Evolutionary conservation across 2,113 vertebrate genomes (phyloP).

Genomic region (Gopherus flavomarginatus): DNA sequence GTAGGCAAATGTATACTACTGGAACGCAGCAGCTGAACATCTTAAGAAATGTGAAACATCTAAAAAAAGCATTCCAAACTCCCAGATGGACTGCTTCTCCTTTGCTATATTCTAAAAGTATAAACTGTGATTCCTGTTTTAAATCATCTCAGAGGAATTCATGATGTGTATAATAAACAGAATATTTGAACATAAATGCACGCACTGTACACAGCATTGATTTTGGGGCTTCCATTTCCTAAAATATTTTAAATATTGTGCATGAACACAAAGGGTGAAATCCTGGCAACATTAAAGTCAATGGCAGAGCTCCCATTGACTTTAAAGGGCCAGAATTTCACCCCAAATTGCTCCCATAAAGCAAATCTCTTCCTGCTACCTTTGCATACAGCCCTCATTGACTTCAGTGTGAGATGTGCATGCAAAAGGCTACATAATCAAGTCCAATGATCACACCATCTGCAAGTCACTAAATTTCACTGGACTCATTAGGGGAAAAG

Average conservation of each 20-base stretch:
- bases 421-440: constrained; percentile 15
- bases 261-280: neutral
- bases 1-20: constrained; percentile 40
- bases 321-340: neutral
- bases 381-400: neutral
- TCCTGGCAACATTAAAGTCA: neutral
- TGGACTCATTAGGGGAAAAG: constrained; percentile 10
- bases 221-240: neutral
- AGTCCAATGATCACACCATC: constrained; percentile 20
- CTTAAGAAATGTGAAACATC: constrained; percentile 42
- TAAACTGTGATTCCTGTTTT: neutral
- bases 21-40: constrained; percentile 29
- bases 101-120: neutral
- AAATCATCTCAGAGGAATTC: neutral
- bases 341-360: neutral
- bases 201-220: neutral
- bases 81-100: neutral
- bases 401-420: neutral
- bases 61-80: constrained; percentile 15
- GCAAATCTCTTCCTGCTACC: neutral
- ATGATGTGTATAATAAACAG: neutral
- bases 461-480: constrained; percentile 48
- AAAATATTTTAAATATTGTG: neutral
- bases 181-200: neutral
- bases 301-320: neutral